These are phyloP conservation scores for Morelia viridis DNA, from an alignment of 2,797 vertebrate genomes.

Conservation along the genomic window DNA sequence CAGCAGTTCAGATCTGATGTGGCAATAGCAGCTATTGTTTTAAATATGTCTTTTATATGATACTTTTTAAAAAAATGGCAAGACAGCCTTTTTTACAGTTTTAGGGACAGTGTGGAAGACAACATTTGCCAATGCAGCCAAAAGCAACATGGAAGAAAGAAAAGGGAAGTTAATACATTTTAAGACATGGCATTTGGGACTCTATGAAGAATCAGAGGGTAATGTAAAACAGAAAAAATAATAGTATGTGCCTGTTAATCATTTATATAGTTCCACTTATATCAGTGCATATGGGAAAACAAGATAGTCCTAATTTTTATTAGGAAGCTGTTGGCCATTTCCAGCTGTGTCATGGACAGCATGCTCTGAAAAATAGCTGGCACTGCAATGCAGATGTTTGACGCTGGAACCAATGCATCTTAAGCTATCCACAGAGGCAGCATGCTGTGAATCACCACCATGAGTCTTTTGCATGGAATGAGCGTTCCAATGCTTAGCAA, in stretches of 20 bases:
- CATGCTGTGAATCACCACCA: conserved; percentile 19
- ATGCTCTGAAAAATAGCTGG: conserved; percentile 22
- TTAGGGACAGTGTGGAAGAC: not conserved
- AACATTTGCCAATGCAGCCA: not conserved
- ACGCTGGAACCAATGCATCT: conserved; percentile 6
- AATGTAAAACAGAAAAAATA: conserved; percentile 32
- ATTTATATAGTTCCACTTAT: not conserved
- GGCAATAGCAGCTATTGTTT: not conserved
- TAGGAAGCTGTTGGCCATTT: not conserved
- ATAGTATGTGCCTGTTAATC: conserved; percentile 3
- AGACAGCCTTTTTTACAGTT: not conserved
- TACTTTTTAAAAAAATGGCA: not conserved
- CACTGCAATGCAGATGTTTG: conserved; percentile 21
- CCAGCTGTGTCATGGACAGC: conserved; percentile 21
- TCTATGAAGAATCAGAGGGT: conserved; percentile 40
- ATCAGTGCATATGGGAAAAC: conserved; percentile 30
- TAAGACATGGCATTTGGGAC: conserved; percentile 49
- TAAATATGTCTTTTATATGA: not conserved
- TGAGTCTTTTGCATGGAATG: not conserved
- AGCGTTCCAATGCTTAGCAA: not conserved
- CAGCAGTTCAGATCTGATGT: not conserved
- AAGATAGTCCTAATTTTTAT: conserved; percentile 12
- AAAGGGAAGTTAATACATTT: conserved; percentile 13
- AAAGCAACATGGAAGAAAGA: not conserved
- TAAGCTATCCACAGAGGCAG: conserved; percentile 30